Percentiles rank a stretch among this genome's conserved stretches.
phyloP scores from a whole-genome alignment of 2,797 vertebrate species.

The Euthynnus affinis region DNA sequence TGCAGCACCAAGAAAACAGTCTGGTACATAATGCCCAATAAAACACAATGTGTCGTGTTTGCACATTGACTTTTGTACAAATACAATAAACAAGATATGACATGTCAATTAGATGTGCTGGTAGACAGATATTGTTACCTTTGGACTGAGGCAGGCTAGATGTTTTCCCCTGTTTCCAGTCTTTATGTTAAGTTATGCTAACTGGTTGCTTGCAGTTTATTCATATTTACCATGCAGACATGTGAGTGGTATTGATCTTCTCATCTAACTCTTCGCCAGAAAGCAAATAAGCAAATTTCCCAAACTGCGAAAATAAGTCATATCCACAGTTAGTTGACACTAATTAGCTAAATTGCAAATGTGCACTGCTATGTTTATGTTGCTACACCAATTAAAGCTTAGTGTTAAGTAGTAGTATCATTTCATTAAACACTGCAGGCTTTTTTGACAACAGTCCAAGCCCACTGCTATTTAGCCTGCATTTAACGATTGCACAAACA shows the following conservation, averaged over 20 bases:
- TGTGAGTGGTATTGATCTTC: neutral
- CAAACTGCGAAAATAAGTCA: neutral
- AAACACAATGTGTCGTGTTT: neutral
- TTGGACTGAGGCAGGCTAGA: too few relatives aligned
- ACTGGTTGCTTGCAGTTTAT: too few relatives aligned
- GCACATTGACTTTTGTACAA: neutral
- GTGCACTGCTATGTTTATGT: neutral
- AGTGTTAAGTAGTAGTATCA: neutral
- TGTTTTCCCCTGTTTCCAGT: too few relatives aligned
- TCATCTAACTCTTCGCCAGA: neutral
- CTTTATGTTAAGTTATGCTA: too few relatives aligned
- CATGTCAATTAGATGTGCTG: neutral
- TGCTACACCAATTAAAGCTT: neutral
- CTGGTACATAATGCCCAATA: neutral
- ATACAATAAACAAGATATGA: neutral
- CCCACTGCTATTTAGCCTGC: neutral
- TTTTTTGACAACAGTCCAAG: neutral
- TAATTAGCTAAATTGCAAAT: neutral
- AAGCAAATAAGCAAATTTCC: neutral
- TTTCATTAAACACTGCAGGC: neutral
- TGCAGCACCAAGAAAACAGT: too few relatives aligned
- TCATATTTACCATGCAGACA: too few relatives aligned
- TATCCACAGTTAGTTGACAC: neutral
- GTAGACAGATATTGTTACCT: too few relatives aligned
- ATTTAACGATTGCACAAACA: neutral